Evolutionary conservation across 2,113 vertebrate species (phyloP).

Genomic region (Gracilinanus agilis): DNA sequence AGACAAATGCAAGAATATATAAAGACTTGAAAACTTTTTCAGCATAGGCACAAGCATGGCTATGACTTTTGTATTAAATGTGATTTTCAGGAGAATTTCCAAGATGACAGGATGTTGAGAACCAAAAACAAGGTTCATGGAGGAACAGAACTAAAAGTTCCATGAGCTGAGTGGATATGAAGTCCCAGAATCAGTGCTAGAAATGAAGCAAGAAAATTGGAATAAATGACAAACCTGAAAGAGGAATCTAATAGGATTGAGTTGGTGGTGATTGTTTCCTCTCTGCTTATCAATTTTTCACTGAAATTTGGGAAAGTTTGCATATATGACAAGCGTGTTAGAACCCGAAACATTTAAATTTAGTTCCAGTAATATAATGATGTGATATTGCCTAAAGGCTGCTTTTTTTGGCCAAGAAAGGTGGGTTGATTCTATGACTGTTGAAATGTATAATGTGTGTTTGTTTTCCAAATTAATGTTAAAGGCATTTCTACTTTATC

Average conservation of each 20-base stretch:
- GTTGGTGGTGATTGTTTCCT: background rate
- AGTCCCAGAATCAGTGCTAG: background rate
- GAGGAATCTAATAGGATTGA: background rate
- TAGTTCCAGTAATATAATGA: conserved; percentile 37
- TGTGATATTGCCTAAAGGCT: conserved; percentile 41
- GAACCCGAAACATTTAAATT: conserved; percentile 20
- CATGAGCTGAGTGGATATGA: background rate
- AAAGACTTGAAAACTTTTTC: background rate
- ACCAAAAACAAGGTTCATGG: background rate
- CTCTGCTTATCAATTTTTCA: conserved; percentile 7
- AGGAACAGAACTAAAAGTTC: background rate
- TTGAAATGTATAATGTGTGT: conserved; percentile 62
- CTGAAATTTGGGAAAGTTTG: conserved; percentile 30
- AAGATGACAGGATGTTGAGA: background rate
- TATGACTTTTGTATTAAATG: conserved; percentile 12
- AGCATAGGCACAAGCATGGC: background rate
- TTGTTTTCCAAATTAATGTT: conserved; percentile 50
- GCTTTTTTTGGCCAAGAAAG: conserved; percentile 22
- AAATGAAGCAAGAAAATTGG: background rate
- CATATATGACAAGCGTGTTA: conserved; percentile 14
- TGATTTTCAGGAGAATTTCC: background rate
- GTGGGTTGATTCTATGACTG: background rate
- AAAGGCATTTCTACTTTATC: conserved; percentile 60
- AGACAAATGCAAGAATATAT: background rate
- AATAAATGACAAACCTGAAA: background rate